Percentiles rank a stretch among this genome's conserved stretches.
phyloP scores from a whole-genome alignment of 2,797 vertebrate species.

The Paedocypris micromegethes region DNA sequence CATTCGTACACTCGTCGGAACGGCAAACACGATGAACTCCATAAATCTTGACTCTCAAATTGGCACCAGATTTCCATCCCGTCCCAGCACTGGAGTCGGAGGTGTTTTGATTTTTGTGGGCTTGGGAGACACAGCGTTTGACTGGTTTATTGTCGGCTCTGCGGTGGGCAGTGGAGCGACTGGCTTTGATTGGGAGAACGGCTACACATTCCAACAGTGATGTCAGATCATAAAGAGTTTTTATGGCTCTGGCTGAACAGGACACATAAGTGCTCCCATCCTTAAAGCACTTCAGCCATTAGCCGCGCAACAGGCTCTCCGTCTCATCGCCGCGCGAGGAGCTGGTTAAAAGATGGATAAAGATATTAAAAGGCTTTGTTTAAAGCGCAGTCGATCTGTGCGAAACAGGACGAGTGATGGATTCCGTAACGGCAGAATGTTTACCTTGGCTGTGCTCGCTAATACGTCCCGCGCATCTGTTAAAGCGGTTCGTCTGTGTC shows the following conservation, averaged over 20 bases:
- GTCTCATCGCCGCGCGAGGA: conserved; percentile 32
- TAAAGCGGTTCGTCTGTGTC: conserved; percentile 29
- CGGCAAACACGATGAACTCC: too few species aligned
- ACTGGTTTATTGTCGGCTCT: conserved; percentile 14
- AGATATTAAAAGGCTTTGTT: conserved; percentile 48
- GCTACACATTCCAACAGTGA: conserved; percentile 56
- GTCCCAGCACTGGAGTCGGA: background rate
- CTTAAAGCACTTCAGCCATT: conserved; percentile 53
- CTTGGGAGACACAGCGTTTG: conserved; percentile 8
- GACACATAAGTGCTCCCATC: conserved; percentile 43
- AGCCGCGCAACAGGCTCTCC: conserved; percentile 45
- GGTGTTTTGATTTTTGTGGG: background rate
- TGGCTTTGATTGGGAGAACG: conserved; percentile 38
- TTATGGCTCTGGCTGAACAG: conserved; percentile 53
- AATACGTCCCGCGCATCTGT: conserved; percentile 32
- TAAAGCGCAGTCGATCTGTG: conserved; percentile 41
- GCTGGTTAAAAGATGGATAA: conserved; percentile 38
- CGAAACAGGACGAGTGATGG: conserved; percentile 41
- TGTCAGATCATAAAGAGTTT: conserved; percentile 56
- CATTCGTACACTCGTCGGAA: too few species aligned
- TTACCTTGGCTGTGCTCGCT: conserved; percentile 34
- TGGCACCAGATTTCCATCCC: too few species aligned
- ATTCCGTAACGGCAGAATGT: conserved; percentile 43
- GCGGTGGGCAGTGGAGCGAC: conserved; percentile 37
- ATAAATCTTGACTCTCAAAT: too few species aligned